phyloP scores from a whole-genome alignment of 2,888 invertebrate genomes.

The Aspidiotus destructor region DNA sequence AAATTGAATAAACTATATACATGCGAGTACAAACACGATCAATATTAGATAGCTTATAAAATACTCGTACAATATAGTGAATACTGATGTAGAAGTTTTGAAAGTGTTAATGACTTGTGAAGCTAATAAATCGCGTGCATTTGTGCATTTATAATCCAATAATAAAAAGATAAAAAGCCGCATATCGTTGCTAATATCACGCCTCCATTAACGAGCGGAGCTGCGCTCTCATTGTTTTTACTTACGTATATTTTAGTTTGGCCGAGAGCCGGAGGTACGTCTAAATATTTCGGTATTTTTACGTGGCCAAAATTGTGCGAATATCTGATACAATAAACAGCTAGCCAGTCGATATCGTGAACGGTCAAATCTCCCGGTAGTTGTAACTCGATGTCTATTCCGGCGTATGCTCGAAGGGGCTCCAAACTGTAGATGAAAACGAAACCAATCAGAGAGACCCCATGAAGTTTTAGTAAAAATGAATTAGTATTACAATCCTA shows the following conservation, averaged over 20 bases:
- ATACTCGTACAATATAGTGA: no score
- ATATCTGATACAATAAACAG: slow-evolving; percentile 85
- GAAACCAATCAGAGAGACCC: not conserved
- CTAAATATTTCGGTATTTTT: slow-evolving; percentile 71
- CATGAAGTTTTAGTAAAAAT: not conserved
- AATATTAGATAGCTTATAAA: no score
- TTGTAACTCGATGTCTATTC: slow-evolving; percentile 84
- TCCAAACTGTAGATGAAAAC: slow-evolving; percentile 47
- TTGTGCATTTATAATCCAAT: no score
- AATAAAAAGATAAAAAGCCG: no score
- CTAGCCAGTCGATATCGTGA: slow-evolving; percentile 83
- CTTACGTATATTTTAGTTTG: slow-evolving; percentile 80
- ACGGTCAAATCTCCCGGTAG: slow-evolving; percentile 74
- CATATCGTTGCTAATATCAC: no score
- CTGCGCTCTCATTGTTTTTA: slow-evolving; percentile 24
- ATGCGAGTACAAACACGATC: no score
- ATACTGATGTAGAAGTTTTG: no score
- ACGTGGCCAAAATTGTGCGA: slow-evolving; percentile 86
- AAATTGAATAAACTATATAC: no score
- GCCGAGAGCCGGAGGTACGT: slow-evolving; percentile 81
- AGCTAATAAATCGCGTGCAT: no score
- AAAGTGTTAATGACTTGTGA: no score
- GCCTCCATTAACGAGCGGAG: no score
- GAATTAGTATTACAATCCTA: not conserved
- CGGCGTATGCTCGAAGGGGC: slow-evolving; percentile 74